Evolutionary conservation across 2,113 vertebrate species (phyloP).

Genomic region (Oryzias woworae): DNA sequence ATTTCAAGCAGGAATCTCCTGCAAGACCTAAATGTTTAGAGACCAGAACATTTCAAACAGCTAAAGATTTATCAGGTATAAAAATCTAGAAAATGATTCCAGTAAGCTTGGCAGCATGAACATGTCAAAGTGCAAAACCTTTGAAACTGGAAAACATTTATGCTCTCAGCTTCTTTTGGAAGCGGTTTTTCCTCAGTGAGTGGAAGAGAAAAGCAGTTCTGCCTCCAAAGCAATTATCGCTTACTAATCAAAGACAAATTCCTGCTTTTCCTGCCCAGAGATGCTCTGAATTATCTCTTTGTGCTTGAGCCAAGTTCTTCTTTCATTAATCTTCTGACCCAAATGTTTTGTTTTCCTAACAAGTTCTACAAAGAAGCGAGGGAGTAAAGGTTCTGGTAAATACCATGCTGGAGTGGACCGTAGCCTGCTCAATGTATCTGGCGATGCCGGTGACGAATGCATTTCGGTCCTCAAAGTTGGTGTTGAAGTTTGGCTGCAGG

Average conservation of each 20-base stretch:
- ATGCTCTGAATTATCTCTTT: slow-evolving; percentile 32
- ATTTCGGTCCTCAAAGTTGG: slow-evolving; percentile 98
- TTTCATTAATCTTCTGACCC: slow-evolving; percentile 14
- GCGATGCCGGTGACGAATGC: slow-evolving; percentile 98
- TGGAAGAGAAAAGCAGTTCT: background rate
- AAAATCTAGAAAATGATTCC: no score
- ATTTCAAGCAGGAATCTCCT: no score
- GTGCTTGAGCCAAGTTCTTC: slow-evolving; percentile 19
- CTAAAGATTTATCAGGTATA: no score
- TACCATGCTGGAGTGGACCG: slow-evolving; percentile 97
- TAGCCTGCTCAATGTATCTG: slow-evolving; percentile 97
- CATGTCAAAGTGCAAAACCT: no score
- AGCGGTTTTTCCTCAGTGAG: slow-evolving; percentile 12
- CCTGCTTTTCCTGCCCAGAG: slow-evolving; percentile 19
- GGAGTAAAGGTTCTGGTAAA: slow-evolving; percentile 6
- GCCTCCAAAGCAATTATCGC: slow-evolving; percentile 50
- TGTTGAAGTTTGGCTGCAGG: slow-evolving; percentile 96
- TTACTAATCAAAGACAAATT: slow-evolving; percentile 65
- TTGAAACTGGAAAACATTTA: background rate
- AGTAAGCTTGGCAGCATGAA: no score
- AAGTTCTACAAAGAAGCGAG: background rate
- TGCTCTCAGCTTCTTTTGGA: slow-evolving; percentile 4
- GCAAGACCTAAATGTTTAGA: no score
- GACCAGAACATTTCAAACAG: no score
- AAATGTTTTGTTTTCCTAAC: slow-evolving; percentile 12